Conservation (phyloP, 92 coral and sea anemone species). For the Actinostola sp. region DNA sequence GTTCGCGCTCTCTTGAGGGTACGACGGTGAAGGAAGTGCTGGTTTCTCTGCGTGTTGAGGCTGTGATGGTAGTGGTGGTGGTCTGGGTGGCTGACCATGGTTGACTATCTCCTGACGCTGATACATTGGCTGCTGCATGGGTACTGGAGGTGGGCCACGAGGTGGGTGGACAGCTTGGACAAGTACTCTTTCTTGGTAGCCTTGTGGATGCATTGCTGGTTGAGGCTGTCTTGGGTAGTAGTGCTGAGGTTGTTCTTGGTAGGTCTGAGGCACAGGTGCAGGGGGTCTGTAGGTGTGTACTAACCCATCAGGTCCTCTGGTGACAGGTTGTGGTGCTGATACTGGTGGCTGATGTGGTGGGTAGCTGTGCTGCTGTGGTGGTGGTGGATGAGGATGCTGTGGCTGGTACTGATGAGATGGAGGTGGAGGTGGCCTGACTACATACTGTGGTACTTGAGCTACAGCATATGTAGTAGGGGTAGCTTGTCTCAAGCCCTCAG, state of each 20-base stretch:
- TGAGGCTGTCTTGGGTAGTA: conserved; percentile 34
- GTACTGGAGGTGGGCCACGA: conserved; percentile 8
- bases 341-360: conserved; percentile 21
- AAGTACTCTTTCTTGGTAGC: conserved; percentile 18
- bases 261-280: conserved; percentile 50
- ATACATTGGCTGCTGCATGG: conserved; percentile 7
- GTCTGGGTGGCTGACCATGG: conserved; percentile 22
- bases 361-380: conserved; percentile 22
- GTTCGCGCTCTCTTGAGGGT: conserved; percentile 57
- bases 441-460: conserved; percentile 38
- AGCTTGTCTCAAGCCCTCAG: conserved; percentile 2
- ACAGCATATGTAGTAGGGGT: conserved; percentile 42
- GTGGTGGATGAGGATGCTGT: neutral
- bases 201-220: neutral
- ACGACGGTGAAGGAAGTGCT: conserved; percentile 55
- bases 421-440: conserved; percentile 33
- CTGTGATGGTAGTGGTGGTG: conserved; percentile 58
- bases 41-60: conserved; percentile 70
- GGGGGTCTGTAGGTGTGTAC: conserved; percentile 16
- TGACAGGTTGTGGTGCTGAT: conserved; percentile 12
- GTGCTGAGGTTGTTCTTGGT: conserved; percentile 27
- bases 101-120: conserved; percentile 15
- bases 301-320: neutral
- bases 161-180: conserved; percentile 11
- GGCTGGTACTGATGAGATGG: conserved; percentile 34